Conservation (phyloP, 2,797 vertebrate species). For the Falco columbarius region DNA sequence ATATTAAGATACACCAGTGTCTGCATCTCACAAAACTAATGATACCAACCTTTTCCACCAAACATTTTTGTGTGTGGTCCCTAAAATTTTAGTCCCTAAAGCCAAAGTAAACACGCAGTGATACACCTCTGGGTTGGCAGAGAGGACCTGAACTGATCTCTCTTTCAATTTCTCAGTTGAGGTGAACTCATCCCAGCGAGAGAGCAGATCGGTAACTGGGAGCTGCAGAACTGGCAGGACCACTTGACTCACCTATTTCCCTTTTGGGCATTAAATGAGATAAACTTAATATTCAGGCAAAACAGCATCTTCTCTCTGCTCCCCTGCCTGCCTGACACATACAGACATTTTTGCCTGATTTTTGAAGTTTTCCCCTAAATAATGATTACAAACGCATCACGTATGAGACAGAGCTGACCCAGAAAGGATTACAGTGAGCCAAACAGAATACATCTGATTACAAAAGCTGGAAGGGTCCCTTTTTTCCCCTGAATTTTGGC, state of each 20-base stretch:
- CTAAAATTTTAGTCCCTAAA: not conserved
- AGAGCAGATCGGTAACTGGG: not conserved
- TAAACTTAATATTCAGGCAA: not conserved
- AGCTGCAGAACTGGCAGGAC: not conserved
- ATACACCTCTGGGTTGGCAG: not conserved
- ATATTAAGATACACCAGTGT: not conserved
- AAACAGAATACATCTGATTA: not conserved
- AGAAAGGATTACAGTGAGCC: not conserved
- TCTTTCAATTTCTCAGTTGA: not conserved
- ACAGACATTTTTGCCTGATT: not conserved
- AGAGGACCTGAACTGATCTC: not conserved
- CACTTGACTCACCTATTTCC: not conserved
- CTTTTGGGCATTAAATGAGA: not conserved
- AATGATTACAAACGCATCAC: not conserved
- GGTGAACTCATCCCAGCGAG: not conserved
- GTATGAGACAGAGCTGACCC: not conserved
- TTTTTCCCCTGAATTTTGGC: not conserved
- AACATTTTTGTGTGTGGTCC: not conserved
- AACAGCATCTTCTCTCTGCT: not conserved
- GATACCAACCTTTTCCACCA: not conserved
- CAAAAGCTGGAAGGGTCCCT: not conserved
- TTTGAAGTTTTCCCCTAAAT: not conserved
- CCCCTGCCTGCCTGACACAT: not conserved
- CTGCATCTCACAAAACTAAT: not conserved
- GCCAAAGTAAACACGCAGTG: not conserved